A percentile compares a stretch with the other conserved stretches of the same genome.
Conservation (phyloP, 2,113 vertebrate genomes). For the Sterrhoptilus dennistouni region DNA sequence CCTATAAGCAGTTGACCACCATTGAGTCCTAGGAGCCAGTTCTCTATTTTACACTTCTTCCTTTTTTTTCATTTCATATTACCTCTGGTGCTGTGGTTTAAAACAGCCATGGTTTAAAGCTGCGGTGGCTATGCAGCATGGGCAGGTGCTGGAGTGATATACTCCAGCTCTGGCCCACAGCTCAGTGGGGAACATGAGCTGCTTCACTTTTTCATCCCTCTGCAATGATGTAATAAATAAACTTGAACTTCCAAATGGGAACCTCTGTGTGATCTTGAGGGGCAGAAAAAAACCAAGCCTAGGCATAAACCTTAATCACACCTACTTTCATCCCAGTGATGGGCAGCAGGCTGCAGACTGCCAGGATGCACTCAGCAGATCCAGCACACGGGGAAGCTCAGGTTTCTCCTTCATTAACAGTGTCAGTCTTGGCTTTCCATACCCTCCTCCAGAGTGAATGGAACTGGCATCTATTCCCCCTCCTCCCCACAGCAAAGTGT, state of each 20-base stretch:
- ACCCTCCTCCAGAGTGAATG: neutral
- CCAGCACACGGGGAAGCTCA: neutral
- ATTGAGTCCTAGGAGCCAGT: neutral
- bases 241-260: neutral
- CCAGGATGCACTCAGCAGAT: neutral
- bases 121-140: neutral
- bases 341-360: neutral
- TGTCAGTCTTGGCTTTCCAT: neutral
- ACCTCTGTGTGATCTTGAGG: neutral
- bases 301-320: too few relatives aligned
- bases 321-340: rapidly evolving
- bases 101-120: neutral
- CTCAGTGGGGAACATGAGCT: neutral
- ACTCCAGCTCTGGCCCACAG: neutral
- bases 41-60: neutral
- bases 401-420: neutral
- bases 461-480: neutral
- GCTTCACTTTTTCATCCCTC: neutral
- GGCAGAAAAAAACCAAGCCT: neutral
- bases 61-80: neutral
- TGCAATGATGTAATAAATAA: neutral
- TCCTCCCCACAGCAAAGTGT: neutral
- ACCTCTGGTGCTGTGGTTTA: neutral
- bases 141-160: rapidly evolving
- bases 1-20: neutral